Percentiles rank a stretch among this genome's conserved stretches.
Evolutionary conservation across 2,113 vertebrate species (phyloP).

Genomic region (Lamprotornis superbus): DNA sequence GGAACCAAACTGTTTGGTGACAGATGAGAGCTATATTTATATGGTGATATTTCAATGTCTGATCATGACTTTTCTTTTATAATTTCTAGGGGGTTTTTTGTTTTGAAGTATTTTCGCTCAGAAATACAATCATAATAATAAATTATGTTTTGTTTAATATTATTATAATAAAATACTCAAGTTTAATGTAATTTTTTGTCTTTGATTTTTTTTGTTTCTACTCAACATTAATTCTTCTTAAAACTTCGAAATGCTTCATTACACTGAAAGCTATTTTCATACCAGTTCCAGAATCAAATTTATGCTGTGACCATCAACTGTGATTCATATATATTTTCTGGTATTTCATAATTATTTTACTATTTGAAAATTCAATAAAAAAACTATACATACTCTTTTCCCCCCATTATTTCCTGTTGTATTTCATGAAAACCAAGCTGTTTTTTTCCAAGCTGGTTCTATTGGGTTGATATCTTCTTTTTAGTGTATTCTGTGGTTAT

Average conservation of each 20-base stretch:
- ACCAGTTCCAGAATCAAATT: neutral
- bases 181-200: neutral
- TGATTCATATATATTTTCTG: neutral
- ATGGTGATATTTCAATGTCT: neutral
- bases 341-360: neutral
- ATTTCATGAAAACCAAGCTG: neutral
- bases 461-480: neutral
- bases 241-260: neutral
- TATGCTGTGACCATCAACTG: neutral
- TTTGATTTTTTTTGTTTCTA: neutral
- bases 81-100: neutral
- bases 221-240: neutral
- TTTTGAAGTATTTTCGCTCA: neutral
- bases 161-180: neutral
- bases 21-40: slow-evolving; percentile 17
- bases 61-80: neutral
- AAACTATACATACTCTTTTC: rapidly evolving
- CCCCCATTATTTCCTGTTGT: neutral
- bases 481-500: neutral
- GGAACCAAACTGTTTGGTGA: neutral
- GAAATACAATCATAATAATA: neutral
- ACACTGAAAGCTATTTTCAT: neutral
- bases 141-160: neutral
- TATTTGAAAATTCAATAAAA: neutral
- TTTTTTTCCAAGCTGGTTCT: neutral